Conservation (phyloP, 2,888 invertebrate species). For the Adela reaumurella region DNA sequence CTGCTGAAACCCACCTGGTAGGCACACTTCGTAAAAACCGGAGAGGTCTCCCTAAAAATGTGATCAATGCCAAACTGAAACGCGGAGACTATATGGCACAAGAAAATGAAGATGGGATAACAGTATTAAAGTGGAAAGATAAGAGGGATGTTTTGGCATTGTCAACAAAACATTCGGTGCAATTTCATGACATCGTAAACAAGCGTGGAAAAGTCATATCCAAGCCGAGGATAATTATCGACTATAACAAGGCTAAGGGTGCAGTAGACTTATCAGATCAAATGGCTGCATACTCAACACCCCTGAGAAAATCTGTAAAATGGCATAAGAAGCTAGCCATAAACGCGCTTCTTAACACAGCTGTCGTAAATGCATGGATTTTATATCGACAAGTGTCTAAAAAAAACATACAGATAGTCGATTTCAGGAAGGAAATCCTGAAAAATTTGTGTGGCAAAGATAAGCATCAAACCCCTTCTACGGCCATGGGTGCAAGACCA, state of each 20-base stretch:
- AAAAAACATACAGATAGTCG: slow-evolving; percentile 9
- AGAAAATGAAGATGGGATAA: slow-evolving; percentile 6
- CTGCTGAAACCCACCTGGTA: slow-evolving; percentile 10
- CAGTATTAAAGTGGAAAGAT: slow-evolving; percentile 7
- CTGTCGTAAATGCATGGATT: slow-evolving; percentile 18
- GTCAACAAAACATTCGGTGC: slow-evolving; percentile 5
- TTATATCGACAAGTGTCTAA: slow-evolving; percentile 13
- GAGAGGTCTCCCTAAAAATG: slow-evolving; percentile 8
- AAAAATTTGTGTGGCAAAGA: slow-evolving; percentile 3
- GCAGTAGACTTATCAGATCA: slow-evolving; percentile 22
- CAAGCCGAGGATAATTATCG: slow-evolving; percentile 16
- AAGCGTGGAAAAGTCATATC: background rate
- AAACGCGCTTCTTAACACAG: slow-evolving; percentile 20
- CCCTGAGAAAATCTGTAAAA: slow-evolving; percentile 16
- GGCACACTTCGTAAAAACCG: slow-evolving; percentile 10
- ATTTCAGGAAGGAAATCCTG: slow-evolving; percentile 7
- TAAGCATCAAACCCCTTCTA: no score
- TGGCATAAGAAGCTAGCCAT: slow-evolving; percentile 18
- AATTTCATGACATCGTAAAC: background rate
- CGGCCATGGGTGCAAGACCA: no score
- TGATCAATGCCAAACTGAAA: slow-evolving; percentile 7
- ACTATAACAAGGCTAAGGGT: slow-evolving; percentile 21
- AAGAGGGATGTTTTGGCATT: slow-evolving; percentile 4
- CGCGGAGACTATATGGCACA: slow-evolving; percentile 2
- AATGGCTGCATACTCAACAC: slow-evolving; percentile 16